Percentiles rank a stretch among this genome's conserved stretches.
Evolutionary conservation across 2,888 invertebrate species (phyloP).

Genomic region (Caenorhabditis sp.): DNA sequence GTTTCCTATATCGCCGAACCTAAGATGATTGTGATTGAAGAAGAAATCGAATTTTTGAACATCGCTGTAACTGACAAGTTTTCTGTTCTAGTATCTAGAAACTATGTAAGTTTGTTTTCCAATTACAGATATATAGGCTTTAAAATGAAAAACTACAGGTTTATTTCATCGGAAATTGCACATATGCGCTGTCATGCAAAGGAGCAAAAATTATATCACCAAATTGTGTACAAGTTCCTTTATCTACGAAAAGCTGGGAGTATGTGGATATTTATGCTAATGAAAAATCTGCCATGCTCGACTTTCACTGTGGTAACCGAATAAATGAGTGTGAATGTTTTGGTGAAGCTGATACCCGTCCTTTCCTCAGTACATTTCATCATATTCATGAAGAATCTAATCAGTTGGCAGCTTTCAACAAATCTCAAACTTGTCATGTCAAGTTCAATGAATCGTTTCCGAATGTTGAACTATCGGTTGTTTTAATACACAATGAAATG

Average conservation of each 20-base stretch:
- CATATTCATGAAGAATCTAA: too few species aligned
- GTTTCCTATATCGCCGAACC: not conserved
- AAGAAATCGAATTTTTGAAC: conserved; percentile 13
- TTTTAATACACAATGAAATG: too few species aligned
- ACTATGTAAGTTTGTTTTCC: not conserved
- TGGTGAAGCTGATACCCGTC: too few species aligned
- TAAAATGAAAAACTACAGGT: conserved; percentile 20
- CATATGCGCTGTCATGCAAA: not conserved
- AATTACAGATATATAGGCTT: not conserved
- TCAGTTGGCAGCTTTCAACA: too few species aligned
- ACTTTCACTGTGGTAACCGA: too few species aligned
- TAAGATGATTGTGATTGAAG: not conserved
- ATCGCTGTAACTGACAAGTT: conserved; percentile 3
- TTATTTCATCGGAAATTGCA: conserved; percentile 20
- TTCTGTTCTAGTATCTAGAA: conserved; percentile 1
- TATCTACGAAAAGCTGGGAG: not conserved
- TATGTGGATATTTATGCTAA: not conserved
- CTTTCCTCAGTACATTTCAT: too few species aligned
- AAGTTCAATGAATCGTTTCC: too few species aligned
- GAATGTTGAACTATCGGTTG: too few species aligned
- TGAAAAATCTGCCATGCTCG: too few species aligned
- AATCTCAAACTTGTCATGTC: too few species aligned
- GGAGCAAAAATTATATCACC: not conserved
- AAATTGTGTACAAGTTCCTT: conserved; percentile 7
- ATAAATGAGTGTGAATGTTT: too few species aligned